Base-by-base conservation (phyloP, 2,888 invertebrate genomes). In the Torymus aiolomorphi region DNA sequence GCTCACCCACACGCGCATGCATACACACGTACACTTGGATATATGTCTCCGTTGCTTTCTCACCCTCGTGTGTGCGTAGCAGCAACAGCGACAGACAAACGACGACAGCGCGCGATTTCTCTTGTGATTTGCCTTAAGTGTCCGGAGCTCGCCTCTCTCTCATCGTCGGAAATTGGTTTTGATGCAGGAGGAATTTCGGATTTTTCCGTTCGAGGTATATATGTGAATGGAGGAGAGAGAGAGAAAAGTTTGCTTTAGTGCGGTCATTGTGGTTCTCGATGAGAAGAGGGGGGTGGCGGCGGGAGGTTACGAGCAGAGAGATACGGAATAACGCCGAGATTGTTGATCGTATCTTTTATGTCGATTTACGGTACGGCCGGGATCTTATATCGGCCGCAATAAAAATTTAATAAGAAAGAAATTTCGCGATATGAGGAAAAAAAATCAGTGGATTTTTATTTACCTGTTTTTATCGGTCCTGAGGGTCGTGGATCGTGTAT, bases 331-430 rank as follows among this genome's bases (percentile, higher is more conserved):
- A 20, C 20, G 65, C 42, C 51, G n/a, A 51, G 63, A 77, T 71
- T 65, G 65, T 65, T 71, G 66, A 72, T 66, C 59, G 51, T 73
- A 78, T 78, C 59, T 59, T 78, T 61, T 57, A 71, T 20, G 24
- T 49, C 71, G 67, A 61, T 78, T 72, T 72, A 78, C 14, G 66
- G 42, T 18, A 16, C 12, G 24, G 24, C 16, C 3, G 49, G 56
- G 5, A 12, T 31, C 13, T 31, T 31, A 49, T 16, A 42, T 12
- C 11, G 5, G 20, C n/a, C 13, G 31, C 3, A 76, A 61, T 66
- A 70, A 73, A 61, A 78, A 78, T 78, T 78, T 78, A 72, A 78
- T 78, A 72, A 66, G 42, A 24, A 54, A 42, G 20, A 52, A 54
- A 62, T 69, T 56, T 14, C 12, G 18, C 31, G n/a, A 20, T 24